A percentile compares a stretch with the other conserved stretches of the same genome.
Evolutionary conservation across 2,888 invertebrate genomes (phyloP).

Genomic region (Leucophenga montana): DNA sequence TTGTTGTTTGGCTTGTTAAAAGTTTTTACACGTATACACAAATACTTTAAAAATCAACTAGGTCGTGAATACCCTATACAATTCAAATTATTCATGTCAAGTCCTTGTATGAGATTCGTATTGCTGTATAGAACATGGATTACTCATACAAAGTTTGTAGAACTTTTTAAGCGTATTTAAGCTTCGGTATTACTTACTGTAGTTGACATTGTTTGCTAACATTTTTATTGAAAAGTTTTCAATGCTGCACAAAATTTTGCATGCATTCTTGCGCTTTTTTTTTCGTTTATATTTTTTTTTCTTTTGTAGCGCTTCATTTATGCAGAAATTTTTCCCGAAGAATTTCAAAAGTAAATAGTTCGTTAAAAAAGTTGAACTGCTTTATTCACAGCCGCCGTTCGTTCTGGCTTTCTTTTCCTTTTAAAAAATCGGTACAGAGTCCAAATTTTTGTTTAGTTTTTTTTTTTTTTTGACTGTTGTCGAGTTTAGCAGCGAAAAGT

Average conservation of each 20-base stretch:
- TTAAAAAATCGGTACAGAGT: slow-evolving; percentile 29
- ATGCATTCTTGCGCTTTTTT: neutral
- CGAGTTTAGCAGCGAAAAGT: slow-evolving; percentile 20
- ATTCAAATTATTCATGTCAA: too few species aligned
- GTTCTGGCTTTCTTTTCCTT: too few species aligned
- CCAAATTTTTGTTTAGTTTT: slow-evolving; percentile 26
- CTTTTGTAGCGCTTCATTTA: slow-evolving; percentile 18
- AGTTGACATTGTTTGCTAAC: neutral
- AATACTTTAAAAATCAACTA: too few species aligned
- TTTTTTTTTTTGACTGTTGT: slow-evolving; percentile 19
- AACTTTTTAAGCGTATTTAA: too few species aligned
- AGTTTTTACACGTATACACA: too few species aligned
- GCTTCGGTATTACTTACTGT: too few species aligned
- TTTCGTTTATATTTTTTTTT: neutral
- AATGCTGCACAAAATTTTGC: slow-evolving; percentile 5
- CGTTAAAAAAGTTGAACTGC: slow-evolving; percentile 38
- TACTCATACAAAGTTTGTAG: too few species aligned
- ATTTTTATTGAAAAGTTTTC: neutral
- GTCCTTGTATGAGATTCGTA: too few species aligned
- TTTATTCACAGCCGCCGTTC: neutral
- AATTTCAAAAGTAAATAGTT: slow-evolving; percentile 42
- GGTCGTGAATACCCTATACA: too few species aligned
- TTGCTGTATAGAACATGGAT: too few species aligned
- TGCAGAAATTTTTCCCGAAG: slow-evolving; percentile 31
- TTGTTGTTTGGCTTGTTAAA: too few species aligned